These are phyloP conservation scores for Steatornis caripensis DNA, from an alignment of 2,113 vertebrate species.

Conservation along the genomic window DNA sequence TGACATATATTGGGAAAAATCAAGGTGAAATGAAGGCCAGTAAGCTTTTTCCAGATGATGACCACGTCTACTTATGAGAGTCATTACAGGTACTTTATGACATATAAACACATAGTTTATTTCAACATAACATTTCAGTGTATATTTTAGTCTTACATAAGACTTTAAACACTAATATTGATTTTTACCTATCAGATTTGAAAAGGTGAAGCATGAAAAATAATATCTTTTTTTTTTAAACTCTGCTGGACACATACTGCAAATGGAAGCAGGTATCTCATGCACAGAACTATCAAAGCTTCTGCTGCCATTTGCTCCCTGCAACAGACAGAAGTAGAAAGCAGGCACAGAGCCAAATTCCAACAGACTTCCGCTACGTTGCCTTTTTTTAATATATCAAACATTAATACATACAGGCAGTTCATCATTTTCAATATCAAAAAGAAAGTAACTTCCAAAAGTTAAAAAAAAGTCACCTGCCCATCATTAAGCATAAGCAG, in stretches of 20 bases:
- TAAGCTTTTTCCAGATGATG: neutral
- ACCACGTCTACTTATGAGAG: neutral
- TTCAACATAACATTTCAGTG: neutral
- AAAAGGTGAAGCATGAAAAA: neutral
- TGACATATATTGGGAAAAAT: neutral
- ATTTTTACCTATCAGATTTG: neutral
- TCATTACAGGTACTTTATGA: neutral
- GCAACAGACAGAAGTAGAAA: neutral
- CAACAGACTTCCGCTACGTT: neutral
- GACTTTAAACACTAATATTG: neutral
- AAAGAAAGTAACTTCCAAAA: neutral
- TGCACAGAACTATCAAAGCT: neutral
- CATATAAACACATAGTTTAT: neutral
- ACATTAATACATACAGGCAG: neutral
- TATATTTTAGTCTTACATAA: neutral
- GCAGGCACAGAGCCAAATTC: neutral
- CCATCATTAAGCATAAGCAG: neutral
- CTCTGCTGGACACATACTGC: neutral
- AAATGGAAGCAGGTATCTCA: neutral
- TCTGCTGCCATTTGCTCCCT: neutral
- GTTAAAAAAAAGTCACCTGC: neutral
- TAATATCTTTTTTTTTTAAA: neutral
- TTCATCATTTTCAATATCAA: neutral
- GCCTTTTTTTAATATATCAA: neutral
- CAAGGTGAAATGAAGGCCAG: neutral